phyloP scores from a whole-genome alignment of 35 echinoderm and acorn worm species.

The Heliocidaris erythrogramma region DNA sequence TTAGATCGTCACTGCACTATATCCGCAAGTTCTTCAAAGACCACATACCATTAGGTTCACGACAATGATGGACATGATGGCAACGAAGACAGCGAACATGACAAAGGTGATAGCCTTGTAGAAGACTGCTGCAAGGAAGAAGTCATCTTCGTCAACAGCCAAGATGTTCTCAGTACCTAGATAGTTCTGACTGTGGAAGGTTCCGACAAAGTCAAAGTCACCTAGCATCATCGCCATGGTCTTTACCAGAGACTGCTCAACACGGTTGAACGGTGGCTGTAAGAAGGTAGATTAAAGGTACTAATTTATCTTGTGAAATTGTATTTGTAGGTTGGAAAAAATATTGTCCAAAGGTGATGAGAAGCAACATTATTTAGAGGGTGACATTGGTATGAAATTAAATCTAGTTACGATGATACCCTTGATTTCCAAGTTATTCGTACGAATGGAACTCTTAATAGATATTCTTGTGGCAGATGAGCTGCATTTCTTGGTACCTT shows the following conservation, averaged over 20 bases:
- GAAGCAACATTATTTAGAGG: no score
- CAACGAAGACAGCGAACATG: conserved; percentile 5
- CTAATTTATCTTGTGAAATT: no score
- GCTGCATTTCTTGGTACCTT: no score
- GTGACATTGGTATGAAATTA: no score
- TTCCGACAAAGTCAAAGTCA: background rate
- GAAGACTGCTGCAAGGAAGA: background rate
- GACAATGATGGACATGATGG: background rate
- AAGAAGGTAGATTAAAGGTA: background rate
- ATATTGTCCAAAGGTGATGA: no score
- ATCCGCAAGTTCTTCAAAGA: background rate
- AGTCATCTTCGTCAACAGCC: background rate
- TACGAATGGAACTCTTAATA: no score
- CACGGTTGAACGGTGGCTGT: background rate
- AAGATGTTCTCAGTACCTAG: conserved; percentile 4
- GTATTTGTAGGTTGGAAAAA: no score
- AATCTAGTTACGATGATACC: no score
- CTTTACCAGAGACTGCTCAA: background rate
- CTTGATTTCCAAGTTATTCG: no score
- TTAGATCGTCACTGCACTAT: no score
- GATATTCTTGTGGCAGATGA: no score
- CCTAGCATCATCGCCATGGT: conserved; percentile 18
- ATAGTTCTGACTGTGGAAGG: conserved; percentile 15
- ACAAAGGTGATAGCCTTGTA: background rate
- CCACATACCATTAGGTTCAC: background rate